A percentile compares a stretch with the other conserved stretches of the same genome.
These are phyloP conservation scores for Masticophis lateralis DNA, from an alignment of 2,797 vertebrate species.

Conservation along the genomic window DNA sequence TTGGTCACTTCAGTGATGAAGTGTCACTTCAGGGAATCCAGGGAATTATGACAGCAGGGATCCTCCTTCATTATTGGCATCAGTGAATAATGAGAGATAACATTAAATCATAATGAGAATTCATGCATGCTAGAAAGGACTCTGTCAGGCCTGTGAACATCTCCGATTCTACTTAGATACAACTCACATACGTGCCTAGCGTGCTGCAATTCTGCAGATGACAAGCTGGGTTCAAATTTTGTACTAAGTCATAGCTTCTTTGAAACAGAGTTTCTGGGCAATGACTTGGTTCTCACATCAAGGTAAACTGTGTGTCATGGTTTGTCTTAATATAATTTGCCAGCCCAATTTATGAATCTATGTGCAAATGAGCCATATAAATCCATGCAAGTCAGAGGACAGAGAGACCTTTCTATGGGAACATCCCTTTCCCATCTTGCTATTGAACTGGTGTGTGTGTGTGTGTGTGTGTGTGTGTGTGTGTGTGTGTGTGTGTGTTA, in stretches of 20 bases:
- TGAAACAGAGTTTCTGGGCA: background rate
- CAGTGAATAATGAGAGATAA: background rate
- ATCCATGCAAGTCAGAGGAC: background rate
- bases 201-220: background rate
- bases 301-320: background rate
- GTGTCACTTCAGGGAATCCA: too few relatives aligned
- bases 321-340: background rate
- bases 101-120: background rate
- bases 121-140: background rate
- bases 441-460: background rate
- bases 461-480: background rate
- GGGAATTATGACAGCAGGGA: background rate
- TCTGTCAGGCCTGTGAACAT: background rate
- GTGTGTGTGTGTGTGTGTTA: background rate
- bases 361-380: background rate
- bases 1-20: background rate
- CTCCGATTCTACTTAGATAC: background rate
- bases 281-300: background rate
- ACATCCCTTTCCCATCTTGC: background rate
- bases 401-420: background rate
- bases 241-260: background rate
- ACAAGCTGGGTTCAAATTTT: background rate
- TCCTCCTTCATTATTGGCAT: background rate
- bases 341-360: background rate
- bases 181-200: background rate